These are phyloP conservation scores for Ectemnius cavifrons DNA, from an alignment of 2,888 invertebrate genomes.

Conservation along the genomic window DNA sequence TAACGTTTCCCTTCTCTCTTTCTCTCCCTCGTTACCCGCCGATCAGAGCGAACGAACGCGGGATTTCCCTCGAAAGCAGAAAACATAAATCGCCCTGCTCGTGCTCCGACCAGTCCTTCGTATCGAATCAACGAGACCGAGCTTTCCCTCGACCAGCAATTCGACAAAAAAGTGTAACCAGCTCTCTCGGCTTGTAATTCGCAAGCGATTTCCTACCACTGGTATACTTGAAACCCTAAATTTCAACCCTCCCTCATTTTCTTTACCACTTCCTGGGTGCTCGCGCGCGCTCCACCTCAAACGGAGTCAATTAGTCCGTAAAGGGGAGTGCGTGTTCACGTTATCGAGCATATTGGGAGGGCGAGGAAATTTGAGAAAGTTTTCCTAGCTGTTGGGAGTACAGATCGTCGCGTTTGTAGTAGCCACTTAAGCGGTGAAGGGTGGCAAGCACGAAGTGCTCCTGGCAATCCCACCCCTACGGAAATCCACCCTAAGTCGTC, in stretches of 20 bases:
- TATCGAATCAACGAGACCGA: background rate
- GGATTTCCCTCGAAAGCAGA: slow-evolving; percentile 3
- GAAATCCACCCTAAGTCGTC: slow-evolving; percentile 59
- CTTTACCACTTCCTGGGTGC: no score
- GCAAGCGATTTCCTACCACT: no score
- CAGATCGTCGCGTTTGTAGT: slow-evolving; percentile 44
- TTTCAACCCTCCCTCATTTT: no score
- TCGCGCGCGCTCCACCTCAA: background rate
- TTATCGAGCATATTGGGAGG: slow-evolving; percentile 2
- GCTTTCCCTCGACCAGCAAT: no score
- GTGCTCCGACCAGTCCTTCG: background rate
- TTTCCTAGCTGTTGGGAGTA: slow-evolving; percentile 33
- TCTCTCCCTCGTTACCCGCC: background rate
- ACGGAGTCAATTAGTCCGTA: background rate
- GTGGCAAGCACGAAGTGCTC: slow-evolving; percentile 17
- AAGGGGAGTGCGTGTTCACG: background rate
- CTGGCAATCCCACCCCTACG: slow-evolving; percentile 37
- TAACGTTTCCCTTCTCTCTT: background rate
- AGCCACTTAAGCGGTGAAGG: slow-evolving; percentile 37
- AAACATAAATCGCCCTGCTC: background rate
- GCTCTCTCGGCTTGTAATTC: no score
- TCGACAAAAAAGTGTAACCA: no score
- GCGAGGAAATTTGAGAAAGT: slow-evolving; percentile 38
- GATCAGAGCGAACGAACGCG: background rate
- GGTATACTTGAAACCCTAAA: no score